Percentiles rank a stretch among this genome's conserved stretches.
Conservation (phyloP, 2,797 vertebrate species). For the Enteromius paludinosus region DNA sequence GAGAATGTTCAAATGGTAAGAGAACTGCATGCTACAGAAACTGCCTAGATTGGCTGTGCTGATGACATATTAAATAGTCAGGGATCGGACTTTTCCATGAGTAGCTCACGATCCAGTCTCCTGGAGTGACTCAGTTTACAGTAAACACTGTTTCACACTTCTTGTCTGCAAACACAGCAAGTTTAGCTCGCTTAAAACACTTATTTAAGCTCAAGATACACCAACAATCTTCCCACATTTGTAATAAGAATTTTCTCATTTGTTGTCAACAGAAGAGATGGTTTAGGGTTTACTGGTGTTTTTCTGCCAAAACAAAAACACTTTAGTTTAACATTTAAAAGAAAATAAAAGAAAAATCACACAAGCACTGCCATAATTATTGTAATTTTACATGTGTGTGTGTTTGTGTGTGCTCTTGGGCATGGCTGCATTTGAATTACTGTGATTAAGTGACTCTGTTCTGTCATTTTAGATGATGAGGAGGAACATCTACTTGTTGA, state of each 20-base stretch:
- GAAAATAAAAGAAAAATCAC: neutral
- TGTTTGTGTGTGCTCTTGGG: neutral
- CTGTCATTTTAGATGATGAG: constrained; percentile 80
- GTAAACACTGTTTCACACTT: neutral
- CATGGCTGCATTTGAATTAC: neutral
- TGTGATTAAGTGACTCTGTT: neutral
- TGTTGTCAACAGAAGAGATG: neutral
- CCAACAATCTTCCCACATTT: neutral
- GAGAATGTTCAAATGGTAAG: constrained; percentile 85
- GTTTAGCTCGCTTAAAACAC: neutral
- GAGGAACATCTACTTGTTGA: constrained; percentile 93
- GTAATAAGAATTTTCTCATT: neutral
- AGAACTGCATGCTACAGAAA: neutral
- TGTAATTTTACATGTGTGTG: neutral
- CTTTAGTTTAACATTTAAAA: neutral
- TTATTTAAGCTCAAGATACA: neutral
- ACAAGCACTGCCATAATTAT: neutral
- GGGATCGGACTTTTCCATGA: neutral
- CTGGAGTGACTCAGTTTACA: neutral
- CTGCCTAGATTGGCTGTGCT: neutral
- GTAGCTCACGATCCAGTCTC: neutral
- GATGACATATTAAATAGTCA: neutral
- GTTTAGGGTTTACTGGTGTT: neutral
- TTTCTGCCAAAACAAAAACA: neutral
- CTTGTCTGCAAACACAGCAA: neutral